A percentile compares a stretch with the other conserved stretches of the same genome.
phyloP scores from a whole-genome alignment of 2,113 vertebrate species.

The Dolichallabes microphthalmus region DNA sequence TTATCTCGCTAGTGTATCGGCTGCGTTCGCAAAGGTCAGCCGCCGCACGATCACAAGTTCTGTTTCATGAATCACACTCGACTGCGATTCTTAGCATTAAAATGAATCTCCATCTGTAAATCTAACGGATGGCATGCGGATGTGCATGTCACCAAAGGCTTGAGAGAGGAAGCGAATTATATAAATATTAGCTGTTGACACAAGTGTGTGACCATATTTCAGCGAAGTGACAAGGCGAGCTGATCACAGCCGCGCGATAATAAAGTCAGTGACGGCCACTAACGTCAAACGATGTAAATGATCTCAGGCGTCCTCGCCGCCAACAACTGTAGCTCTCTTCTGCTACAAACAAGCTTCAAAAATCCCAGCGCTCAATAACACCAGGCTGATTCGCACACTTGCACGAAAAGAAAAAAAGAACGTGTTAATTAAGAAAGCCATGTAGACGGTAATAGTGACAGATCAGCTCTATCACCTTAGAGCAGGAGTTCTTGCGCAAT shows the following conservation, averaged over 20 bases:
- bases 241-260: slow-evolving; percentile 55
- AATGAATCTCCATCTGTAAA: slow-evolving; percentile 72
- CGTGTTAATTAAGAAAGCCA: not conserved
- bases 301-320: slow-evolving; percentile 29
- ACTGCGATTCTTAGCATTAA: slow-evolving; percentile 63
- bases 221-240: slow-evolving; percentile 48
- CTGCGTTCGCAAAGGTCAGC: slow-evolving; percentile 63
- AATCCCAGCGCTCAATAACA: slow-evolving; percentile 2
- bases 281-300: slow-evolving; percentile 52
- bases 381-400: not conserved
- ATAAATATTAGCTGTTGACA: slow-evolving; percentile 74
- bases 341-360: slow-evolving; percentile 1
- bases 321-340: slow-evolving; percentile 41
- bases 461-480: not conserved
- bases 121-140: slow-evolving; percentile 63
- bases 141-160: slow-evolving; percentile 59
- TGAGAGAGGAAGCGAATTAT: slow-evolving; percentile 64
- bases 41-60: slow-evolving; percentile 60
- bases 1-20: slow-evolving; percentile 21
- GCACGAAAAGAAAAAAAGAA: not conserved
- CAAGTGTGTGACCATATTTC: slow-evolving; percentile 63
- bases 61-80: slow-evolving; percentile 66
- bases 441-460: slow-evolving; percentile 3
- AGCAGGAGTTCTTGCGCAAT: not conserved
- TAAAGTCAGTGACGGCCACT: slow-evolving; percentile 46